A percentile compares a stretch with the other conserved stretches of the same genome.
Evolutionary conservation across 2,888 invertebrate genomes (phyloP).

Genomic region (Eupithecia vulgata): DNA sequence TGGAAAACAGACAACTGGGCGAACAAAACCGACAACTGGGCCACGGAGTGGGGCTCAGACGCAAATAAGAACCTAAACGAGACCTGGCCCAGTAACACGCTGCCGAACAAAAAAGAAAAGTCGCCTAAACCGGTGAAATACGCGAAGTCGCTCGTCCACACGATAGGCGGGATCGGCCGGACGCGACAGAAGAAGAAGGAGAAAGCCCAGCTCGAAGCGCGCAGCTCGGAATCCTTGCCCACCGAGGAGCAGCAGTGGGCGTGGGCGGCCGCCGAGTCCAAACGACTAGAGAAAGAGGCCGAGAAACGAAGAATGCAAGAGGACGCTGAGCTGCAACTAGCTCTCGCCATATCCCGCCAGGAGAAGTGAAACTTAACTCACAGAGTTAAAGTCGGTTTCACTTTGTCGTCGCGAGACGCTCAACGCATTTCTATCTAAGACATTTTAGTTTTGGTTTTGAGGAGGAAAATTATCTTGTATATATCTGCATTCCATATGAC

Average conservation of each 20-base stretch:
- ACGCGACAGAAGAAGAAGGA: constrained; percentile 67
- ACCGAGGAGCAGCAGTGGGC: constrained; percentile 88
- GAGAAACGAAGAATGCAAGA: constrained; percentile 85
- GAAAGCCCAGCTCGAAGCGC: constrained; percentile 55
- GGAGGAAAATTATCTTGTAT: constrained; percentile 14
- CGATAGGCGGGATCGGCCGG: constrained; percentile 78
- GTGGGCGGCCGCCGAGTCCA: constrained; percentile 89
- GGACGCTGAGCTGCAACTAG: constrained; percentile 89
- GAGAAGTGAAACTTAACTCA: constrained; percentile 63
- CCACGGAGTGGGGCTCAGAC: constrained; percentile 65
- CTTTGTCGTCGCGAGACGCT: constrained; percentile 30
- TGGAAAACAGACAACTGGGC: constrained; percentile 69
- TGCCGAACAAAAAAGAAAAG: constrained; percentile 76
- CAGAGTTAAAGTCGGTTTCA: constrained; percentile 30
- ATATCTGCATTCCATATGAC: constrained; percentile 35
- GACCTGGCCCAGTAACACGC: constrained; percentile 74
- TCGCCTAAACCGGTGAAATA: constrained; percentile 80
- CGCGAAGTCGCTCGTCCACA: constrained; percentile 75
- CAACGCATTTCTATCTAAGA: constrained; percentile 34
- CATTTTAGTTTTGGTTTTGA: constrained; percentile 15
- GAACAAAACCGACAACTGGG: constrained; percentile 64
- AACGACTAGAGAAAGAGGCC: constrained; percentile 85
- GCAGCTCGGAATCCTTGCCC: constrained; percentile 63
- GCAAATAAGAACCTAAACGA: constrained; percentile 72
- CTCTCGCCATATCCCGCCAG: constrained; percentile 86